A percentile compares a stretch with the other conserved stretches of the same genome.
Conservation (phyloP, 2,797 vertebrate species). For the Pteronotus mesoamericanus region DNA sequence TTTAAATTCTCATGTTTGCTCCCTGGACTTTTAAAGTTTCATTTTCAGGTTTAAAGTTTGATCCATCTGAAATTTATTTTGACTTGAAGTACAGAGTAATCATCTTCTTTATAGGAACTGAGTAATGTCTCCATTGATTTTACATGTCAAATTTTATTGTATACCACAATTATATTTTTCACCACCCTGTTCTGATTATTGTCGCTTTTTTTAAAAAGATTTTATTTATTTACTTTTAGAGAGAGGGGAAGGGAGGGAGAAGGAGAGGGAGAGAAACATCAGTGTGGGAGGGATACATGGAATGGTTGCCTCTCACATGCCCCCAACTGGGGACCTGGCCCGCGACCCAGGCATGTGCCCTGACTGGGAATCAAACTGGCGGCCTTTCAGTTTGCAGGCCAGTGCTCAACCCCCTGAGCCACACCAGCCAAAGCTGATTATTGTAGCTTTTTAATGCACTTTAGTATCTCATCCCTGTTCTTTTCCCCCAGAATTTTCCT, state of each 20-base stretch:
- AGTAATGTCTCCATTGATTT: background rate
- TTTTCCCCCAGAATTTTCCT: background rate
- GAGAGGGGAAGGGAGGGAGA: too few relatives aligned
- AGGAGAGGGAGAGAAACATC: too few relatives aligned
- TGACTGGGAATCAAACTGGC: too few relatives aligned
- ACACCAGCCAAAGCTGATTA: too few relatives aligned
- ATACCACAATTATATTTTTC: background rate
- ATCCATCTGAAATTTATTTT: slow-evolving; percentile 18
- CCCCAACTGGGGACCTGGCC: too few relatives aligned
- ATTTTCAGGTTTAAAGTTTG: background rate
- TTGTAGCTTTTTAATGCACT: background rate
- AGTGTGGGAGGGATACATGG: too few relatives aligned
- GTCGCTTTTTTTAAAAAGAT: too few relatives aligned
- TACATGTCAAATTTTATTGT: background rate
- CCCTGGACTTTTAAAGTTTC: background rate
- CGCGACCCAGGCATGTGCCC: too few relatives aligned
- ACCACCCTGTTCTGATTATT: background rate
- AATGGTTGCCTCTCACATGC: too few relatives aligned
- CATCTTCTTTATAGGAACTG: background rate
- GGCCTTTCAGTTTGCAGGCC: too few relatives aligned
- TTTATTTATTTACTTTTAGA: too few relatives aligned
- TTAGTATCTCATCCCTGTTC: background rate
- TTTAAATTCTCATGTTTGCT: background rate
- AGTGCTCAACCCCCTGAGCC: too few relatives aligned
- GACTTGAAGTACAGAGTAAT: background rate